Conservation (phyloP, 2,113 vertebrate genomes). For the Condylura cristata region DNA sequence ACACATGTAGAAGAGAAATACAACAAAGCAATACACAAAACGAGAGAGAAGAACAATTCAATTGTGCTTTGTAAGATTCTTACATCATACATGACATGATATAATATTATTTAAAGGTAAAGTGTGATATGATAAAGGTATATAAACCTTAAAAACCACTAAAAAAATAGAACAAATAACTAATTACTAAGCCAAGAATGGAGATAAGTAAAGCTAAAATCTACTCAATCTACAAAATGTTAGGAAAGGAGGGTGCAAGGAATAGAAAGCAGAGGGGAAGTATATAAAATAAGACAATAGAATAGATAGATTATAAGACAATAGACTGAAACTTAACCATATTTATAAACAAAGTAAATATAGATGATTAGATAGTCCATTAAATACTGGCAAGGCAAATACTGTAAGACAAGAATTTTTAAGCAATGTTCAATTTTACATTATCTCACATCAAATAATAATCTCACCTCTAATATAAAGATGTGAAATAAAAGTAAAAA, state of each 20-base stretch:
- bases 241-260: not conserved
- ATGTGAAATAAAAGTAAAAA: not conserved
- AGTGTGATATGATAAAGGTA: not conserved
- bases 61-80: not conserved
- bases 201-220: not conserved
- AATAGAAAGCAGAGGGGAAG: not conserved
- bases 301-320: not conserved
- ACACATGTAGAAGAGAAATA: not conserved
- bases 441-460: not conserved
- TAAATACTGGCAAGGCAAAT: not conserved
- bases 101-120: not conserved
- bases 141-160: not conserved
- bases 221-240: too few relatives aligned
- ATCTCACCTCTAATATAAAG: conserved; percentile 6
- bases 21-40: not conserved
- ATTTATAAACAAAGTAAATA: not conserved
- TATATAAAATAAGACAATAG: conserved; percentile 14
- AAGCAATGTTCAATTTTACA: not conserved
- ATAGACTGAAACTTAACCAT: not conserved
- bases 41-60: not conserved
- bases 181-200: not conserved
- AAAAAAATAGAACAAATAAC: not conserved
- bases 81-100: not conserved
- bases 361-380: not conserved
- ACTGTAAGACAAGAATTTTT: not conserved